These are phyloP conservation scores for Cirrhinus mrigala DNA, from an alignment of 2,797 vertebrate species.

Conservation along the genomic window DNA sequence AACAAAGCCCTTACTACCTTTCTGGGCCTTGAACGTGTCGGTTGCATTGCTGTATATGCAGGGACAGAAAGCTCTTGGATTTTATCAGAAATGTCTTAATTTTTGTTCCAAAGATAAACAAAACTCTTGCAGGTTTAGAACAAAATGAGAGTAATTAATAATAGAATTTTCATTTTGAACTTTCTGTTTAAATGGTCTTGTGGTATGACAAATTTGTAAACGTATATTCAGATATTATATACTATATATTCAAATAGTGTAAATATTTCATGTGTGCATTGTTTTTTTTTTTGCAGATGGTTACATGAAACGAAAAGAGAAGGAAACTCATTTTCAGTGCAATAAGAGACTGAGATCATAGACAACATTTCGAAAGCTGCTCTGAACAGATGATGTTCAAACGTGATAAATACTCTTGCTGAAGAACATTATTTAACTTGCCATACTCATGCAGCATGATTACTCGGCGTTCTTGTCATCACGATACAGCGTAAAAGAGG, in stretches of 20 bases:
- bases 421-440: neutral
- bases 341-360: conserved; percentile 72
- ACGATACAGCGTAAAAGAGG: neutral
- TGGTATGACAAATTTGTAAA: neutral
- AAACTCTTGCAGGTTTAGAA: too few relatives aligned
- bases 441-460: neutral
- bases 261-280: too few relatives aligned
- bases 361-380: neutral
- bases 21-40: too few relatives aligned
- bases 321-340: conserved; percentile 54
- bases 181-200: neutral
- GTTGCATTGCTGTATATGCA: too few relatives aligned
- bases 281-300: conserved; percentile 72
- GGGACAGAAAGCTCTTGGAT: too few relatives aligned
- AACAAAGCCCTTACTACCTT: too few relatives aligned
- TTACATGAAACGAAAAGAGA: conserved; percentile 67
- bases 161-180: too few relatives aligned
- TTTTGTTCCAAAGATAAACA: too few relatives aligned
- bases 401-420: neutral
- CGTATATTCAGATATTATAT: neutral
- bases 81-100: too few relatives aligned
- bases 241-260: neutral
- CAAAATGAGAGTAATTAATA: too few relatives aligned
- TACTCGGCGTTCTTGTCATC: too few relatives aligned
- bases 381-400: neutral